Evolutionary conservation across 2,888 invertebrate genomes (phyloP), one percentile per base, ranked within the genome.

Genomic region (Criorhina ranunculi): DNA sequence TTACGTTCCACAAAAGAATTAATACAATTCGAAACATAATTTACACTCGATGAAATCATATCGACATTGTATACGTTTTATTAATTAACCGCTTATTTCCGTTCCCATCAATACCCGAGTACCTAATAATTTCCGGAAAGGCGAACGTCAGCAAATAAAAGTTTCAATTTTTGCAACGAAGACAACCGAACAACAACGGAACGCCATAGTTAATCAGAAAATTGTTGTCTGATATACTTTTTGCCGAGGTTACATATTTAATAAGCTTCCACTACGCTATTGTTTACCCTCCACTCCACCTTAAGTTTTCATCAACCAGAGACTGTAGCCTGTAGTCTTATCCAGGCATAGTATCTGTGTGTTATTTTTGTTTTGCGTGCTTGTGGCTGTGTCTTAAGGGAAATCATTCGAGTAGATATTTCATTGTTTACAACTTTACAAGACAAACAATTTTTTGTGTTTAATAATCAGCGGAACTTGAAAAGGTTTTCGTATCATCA

Each of bases 231-330:
- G 31, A 44, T 33, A 46, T 46, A 35, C 49, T 62, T 44, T 37
- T 15, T 0, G 51, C 66, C 51, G 24, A 37, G 37, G 66, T 37
- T 66, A 66, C 66, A 66, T 66, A 24, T 51, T 66, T 51, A 66
- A 66, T 64, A 64, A 64, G 62, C 19, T 35, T 44, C 24, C 9
- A 31, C 33, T n/a, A n/a, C 5, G 19, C 19, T 19, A 17, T 2
- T 15, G 19, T 6, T n/a, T n/a, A 29, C 19, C 24, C 49, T n/a
- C 12, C 8, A 5, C 31, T 1, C 55, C 11, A 15, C 12, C 15
- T 55, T n/a, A n/a, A n/a, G n/a, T n/a, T n/a, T 15, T 17, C 3
- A 0, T 4, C 2, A 33, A 62, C n/a, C 44, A 35, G 33, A 35
- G 12, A 46, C n/a, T 15, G 33, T 33, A 44, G 1, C 1, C 24